Base-by-base conservation (phyloP, 2,888 invertebrate genomes). In the Zeuzera pyrina region DNA sequence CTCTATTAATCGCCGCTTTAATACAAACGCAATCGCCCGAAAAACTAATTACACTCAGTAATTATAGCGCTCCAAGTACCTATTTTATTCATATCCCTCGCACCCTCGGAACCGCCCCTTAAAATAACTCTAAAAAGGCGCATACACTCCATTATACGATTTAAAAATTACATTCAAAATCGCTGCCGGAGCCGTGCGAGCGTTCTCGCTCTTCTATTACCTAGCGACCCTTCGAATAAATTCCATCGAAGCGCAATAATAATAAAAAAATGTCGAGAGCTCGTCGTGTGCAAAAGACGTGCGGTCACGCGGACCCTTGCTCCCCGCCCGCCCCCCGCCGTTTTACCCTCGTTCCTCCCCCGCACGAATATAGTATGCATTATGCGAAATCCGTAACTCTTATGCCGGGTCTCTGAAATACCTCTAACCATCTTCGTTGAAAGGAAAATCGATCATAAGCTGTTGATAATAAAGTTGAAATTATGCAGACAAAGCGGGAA, bases 311-410 rank as follows among this genome's bases (percentile, higher is more conserved):
- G 69, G 55, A 46, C 61, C 60, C 41, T 49, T 35, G 43, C 41
- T 43, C 33, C 39, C 39, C 33, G 36, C 41, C 40, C 30, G 30
- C 34, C 33, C 34, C 14, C 29, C 25, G 35, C 36, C 29, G 43
- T 29, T 5, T 19, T 21, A 58, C 60, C 59, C 53, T 55, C 15
- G 4, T 22, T 26, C 36, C 32, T 19, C 41, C 45, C 47, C 34
- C 42, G 51, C 58, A 49, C 63, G 68, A 76, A 79, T 79, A 79
- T 79, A 79, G 77, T 77, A 81, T 81, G 81, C 81, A 81, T 81
- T 81, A 81, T 81, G 81, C 81, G 81, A 81, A 79, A 81, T 81
- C 78, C 79, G 78, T 79, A 77, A 78, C 78, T 81, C 79, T 76
- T 73, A 68, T 71, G 70, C 67, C 57, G 61, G 65, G 57, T 64